phyloP scores from a whole-genome alignment of 2,113 vertebrate genomes.

The Saccopteryx leptura region DNA sequence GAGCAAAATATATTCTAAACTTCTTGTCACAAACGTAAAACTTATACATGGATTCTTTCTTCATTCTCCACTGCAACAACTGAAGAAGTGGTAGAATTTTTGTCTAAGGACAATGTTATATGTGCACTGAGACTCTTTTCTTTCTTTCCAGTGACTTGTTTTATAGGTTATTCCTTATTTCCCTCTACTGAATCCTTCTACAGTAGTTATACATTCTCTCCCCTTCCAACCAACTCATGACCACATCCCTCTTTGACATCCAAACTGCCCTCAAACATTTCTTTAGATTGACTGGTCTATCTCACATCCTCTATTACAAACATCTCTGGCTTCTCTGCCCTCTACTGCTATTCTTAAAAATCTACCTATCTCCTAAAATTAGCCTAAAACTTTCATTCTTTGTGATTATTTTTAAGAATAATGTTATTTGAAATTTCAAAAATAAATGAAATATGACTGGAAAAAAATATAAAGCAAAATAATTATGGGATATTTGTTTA shows the following conservation, averaged over 20 bases:
- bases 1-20: not conserved
- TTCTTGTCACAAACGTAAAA: not conserved
- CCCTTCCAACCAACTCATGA: not conserved
- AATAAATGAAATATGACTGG: not conserved
- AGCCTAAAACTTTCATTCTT: not conserved
- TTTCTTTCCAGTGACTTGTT: not conserved
- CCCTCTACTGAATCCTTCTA: not conserved
- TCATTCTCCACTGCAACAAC: not conserved
- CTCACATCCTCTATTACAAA: not conserved
- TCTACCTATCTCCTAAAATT: not conserved
- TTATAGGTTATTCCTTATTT: not conserved
- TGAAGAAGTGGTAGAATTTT: not conserved
- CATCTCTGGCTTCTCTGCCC: not conserved
- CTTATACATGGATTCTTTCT: not conserved
- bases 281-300: not conserved
- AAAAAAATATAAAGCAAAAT: not conserved
- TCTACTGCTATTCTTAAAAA: not conserved
- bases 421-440: conserved; percentile 6
- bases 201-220: not conserved
- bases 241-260: not conserved
- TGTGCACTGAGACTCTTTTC: not conserved
- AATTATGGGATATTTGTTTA: not conserved
- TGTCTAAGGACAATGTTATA: not conserved
- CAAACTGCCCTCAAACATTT: not conserved
- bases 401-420: conserved; percentile 31